These are phyloP conservation scores for Clavelina lepadiformis DNA, from an alignment of 23 tunicate species.

Conservation along the genomic window DNA sequence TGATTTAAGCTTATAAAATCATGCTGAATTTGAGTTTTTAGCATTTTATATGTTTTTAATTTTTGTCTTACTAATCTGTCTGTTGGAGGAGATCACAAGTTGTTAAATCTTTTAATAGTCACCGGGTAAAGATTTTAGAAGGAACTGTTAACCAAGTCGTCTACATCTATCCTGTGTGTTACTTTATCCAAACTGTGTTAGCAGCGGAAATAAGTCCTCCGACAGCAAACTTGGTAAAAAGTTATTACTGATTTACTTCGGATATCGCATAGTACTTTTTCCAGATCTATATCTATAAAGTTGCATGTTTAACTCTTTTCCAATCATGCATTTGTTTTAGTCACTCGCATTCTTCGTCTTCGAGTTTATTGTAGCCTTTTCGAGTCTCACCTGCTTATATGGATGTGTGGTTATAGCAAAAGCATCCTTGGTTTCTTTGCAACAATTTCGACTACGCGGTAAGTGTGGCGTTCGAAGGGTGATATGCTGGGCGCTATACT, in stretches of 20 bases:
- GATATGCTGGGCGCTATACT: too few species aligned
- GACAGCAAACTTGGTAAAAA: too few species aligned
- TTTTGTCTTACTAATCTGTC: background rate
- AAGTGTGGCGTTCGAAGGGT: too few species aligned
- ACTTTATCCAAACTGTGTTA: background rate
- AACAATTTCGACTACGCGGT: too few species aligned
- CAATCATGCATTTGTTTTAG: constrained; percentile 6
- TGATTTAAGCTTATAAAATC: background rate
- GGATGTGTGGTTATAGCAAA: constrained; percentile 2
- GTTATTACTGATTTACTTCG: too few species aligned
- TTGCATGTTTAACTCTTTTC: too few species aligned
- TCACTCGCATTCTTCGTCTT: background rate
- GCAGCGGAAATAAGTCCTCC: too few species aligned
- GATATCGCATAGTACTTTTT: background rate
- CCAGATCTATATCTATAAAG: background rate
- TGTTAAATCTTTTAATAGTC: constrained; percentile 5
- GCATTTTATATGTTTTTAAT: background rate
- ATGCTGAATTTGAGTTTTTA: background rate
- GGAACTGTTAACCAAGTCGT: constrained; percentile 15
- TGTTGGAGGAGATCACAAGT: too few species aligned
- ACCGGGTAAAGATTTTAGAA: constrained; percentile 1
- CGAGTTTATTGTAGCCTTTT: background rate
- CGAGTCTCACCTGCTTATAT: constrained; percentile 15
- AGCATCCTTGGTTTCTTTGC: background rate
- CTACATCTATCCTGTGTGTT: background rate